Conservation (phyloP, 2,113 vertebrate species). For the Rhynchomys soricoides region DNA sequence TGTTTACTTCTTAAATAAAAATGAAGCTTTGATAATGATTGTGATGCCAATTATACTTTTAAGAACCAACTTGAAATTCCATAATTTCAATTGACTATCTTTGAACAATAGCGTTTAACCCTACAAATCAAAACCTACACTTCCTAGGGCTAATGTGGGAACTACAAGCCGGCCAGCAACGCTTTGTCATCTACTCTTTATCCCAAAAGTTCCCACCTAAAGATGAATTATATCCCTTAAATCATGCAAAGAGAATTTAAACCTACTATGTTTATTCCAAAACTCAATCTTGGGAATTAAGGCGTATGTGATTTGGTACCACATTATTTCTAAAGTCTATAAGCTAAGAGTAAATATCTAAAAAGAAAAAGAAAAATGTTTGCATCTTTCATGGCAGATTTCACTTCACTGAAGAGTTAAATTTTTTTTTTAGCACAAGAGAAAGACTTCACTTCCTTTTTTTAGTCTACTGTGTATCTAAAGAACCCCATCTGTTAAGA, state of each 20-base stretch:
- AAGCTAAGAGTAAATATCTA: not conserved
- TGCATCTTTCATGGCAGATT: slow-evolving; percentile 19
- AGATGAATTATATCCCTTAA: not conserved
- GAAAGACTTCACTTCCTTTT: slow-evolving; percentile 68
- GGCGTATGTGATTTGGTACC: slow-evolving; percentile 69
- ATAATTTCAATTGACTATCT: not conserved
- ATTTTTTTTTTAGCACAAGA: slow-evolving; percentile 59
- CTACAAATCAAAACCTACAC: slow-evolving; percentile 4
- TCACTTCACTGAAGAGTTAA: slow-evolving; percentile 54
- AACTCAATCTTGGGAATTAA: slow-evolving; percentile 81
- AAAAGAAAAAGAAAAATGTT: slow-evolving; percentile 47
- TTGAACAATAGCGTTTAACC: slow-evolving; percentile 37
- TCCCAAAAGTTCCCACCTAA: slow-evolving; percentile 16
- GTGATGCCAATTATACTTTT: slow-evolving; percentile 30
- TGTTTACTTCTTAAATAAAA: slow-evolving; percentile 42
- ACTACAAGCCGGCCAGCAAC: slow-evolving; percentile 39
- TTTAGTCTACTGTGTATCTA: slow-evolving; percentile 74
- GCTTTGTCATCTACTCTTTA: slow-evolving; percentile 24
- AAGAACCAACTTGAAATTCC: slow-evolving; percentile 46
- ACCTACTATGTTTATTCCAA: slow-evolving; percentile 30
- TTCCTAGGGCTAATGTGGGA: not conserved
- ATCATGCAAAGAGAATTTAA: slow-evolving; percentile 39
- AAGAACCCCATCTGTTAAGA: slow-evolving; percentile 87
- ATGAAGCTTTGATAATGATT: slow-evolving; percentile 41
- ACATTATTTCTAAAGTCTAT: slow-evolving; percentile 57